A percentile compares a stretch with the other conserved stretches of the same genome.
These are phyloP conservation scores for Blera fallax DNA, from an alignment of 2,888 invertebrate genomes.

Conservation along the genomic window DNA sequence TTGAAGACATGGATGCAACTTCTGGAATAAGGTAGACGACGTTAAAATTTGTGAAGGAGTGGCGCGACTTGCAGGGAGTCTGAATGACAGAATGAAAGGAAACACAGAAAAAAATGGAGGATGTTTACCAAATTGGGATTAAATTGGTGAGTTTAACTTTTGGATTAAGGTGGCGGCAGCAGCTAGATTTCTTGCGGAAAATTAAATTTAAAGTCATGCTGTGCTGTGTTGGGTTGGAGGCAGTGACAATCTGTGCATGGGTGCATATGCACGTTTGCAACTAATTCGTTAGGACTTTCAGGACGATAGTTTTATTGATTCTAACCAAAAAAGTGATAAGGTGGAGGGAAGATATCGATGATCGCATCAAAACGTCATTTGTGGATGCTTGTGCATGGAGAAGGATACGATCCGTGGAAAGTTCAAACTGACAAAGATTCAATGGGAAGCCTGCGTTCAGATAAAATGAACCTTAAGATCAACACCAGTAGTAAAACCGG, in stretches of 20 bases:
- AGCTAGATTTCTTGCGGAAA: constrained; percentile 23
- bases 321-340: not conserved
- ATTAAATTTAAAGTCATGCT: constrained; percentile 58
- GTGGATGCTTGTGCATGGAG: no score
- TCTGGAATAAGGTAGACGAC: not conserved
- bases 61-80: not conserved
- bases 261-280: not conserved
- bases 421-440: no score
- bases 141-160: constrained; percentile 76
- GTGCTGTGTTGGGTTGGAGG: not conserved
- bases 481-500: no score
- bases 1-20: constrained; percentile 57
- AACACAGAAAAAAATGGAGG: constrained; percentile 38
- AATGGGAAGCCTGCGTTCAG: no score
- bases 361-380: no score
- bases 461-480: no score
- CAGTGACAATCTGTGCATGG: not conserved
- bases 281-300: not conserved
- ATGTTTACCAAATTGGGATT: constrained; percentile 76
- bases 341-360: no score
- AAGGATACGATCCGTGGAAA: no score
- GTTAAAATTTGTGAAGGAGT: constrained; percentile 22
- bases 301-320: not conserved
- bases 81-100: no score
- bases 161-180: constrained; percentile 44